These are phyloP conservation scores for Spinus olivaceus DNA, from an alignment of 2,797 vertebrate genomes.

Conservation along the genomic window DNA sequence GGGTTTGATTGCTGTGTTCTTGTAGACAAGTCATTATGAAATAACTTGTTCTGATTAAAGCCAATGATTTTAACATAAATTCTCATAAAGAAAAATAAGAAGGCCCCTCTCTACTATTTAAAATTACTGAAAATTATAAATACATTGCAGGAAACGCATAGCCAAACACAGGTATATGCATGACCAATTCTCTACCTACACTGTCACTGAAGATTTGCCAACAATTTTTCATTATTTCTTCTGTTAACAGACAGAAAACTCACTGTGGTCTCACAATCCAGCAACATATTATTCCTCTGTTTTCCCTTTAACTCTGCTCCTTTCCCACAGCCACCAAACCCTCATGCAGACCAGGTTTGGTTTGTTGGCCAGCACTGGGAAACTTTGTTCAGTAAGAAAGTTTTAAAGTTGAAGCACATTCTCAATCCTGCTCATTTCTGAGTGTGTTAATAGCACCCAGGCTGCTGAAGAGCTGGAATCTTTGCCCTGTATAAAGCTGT, in stretches of 20 bases:
- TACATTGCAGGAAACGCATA: not conserved
- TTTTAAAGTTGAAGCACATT: not conserved
- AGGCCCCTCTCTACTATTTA: not conserved
- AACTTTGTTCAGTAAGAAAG: not conserved
- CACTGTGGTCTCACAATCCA: not conserved
- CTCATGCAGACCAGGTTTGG: not conserved
- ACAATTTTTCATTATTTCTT: not conserved
- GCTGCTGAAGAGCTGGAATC: not conserved
- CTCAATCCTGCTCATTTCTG: not conserved
- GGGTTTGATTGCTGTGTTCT: not conserved
- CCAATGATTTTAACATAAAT: not conserved
- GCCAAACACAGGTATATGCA: accelerated
- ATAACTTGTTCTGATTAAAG: not conserved
- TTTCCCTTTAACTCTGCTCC: not conserved
- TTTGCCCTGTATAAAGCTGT: not conserved
- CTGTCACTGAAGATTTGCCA: not conserved
- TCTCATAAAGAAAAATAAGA: not conserved
- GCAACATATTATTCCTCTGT: not conserved
- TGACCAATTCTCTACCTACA: not conserved
- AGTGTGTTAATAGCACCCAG: not conserved
- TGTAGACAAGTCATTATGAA: not conserved
- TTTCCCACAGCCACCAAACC: not conserved
- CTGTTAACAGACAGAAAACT: not conserved
- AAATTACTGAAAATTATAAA: not conserved
- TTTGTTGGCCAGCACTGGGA: not conserved